Evolutionary conservation across 2,888 invertebrate species (phyloP).

Genomic region (Yponomeuta cagnagella): DNA sequence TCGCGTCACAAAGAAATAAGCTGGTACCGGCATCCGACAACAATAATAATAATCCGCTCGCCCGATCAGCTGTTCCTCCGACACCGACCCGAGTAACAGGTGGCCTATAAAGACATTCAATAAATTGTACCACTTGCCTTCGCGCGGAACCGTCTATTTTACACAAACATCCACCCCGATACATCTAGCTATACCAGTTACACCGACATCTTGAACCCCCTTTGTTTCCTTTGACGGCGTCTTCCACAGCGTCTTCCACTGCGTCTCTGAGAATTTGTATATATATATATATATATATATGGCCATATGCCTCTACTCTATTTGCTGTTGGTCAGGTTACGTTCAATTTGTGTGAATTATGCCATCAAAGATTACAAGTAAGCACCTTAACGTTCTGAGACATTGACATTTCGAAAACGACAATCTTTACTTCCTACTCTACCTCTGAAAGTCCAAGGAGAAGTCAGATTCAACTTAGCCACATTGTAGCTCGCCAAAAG

Average conservation of each 20-base stretch:
- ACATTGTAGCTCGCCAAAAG: neutral
- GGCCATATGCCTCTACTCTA: neutral
- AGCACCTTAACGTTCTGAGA: neutral
- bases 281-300: neutral
- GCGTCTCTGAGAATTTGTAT: neutral
- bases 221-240: conserved; percentile 1
- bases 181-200: conserved; percentile 11
- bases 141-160: conserved; percentile 65
- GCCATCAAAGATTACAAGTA: neutral
- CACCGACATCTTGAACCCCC: conserved; percentile 1
- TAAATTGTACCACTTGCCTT: conserved; percentile 72
- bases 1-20: conserved; percentile 64
- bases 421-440: neutral
- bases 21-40: conserved; percentile 28
- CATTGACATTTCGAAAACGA: neutral
- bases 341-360: neutral
- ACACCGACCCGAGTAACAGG: conserved; percentile 75
- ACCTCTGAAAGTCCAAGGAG: neutral
- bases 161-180: conserved; percentile 39
- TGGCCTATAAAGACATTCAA: conserved; percentile 76
- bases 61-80: conserved; percentile 71
- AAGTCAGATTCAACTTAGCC: neutral
- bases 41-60: conserved; percentile 69
- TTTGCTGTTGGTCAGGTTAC: neutral
- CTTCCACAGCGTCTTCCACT: neutral